A percentile compares a stretch with the other conserved stretches of the same genome.
Evolutionary conservation across 1,140 invertebrate species (phyloP).

Genomic region (Atopsyche davidsoni): DNA sequence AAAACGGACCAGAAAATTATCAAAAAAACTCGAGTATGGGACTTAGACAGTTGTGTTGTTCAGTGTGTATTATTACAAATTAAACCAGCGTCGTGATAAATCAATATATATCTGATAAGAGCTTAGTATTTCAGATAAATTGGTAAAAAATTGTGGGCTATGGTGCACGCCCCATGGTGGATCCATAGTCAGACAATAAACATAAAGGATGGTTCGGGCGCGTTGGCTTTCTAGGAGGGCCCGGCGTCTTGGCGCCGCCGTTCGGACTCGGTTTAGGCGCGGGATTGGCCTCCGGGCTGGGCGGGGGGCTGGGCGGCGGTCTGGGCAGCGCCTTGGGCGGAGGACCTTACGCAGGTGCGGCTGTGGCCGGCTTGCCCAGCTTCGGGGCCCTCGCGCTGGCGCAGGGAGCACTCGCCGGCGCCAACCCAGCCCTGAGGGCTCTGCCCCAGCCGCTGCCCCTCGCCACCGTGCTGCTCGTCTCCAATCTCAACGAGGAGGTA

Average conservation of each 20-base stretch:
- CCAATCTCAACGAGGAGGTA: slow-evolving; percentile 90
- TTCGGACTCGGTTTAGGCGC: slow-evolving; percentile 61
- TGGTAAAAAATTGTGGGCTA: too few species aligned
- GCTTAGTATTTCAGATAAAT: too few species aligned
- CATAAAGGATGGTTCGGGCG: slow-evolving; percentile 8
- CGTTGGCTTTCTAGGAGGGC: slow-evolving; percentile 52
- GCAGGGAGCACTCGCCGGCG: slow-evolving; percentile 52
- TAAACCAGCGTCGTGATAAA: too few species aligned
- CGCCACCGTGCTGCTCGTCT: slow-evolving; percentile 80
- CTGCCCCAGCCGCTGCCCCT: slow-evolving; percentile 53
- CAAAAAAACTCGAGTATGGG: too few species aligned
- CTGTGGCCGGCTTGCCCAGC: slow-evolving; percentile 62
- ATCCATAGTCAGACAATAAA: slow-evolving; percentile 11
- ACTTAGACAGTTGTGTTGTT: too few species aligned
- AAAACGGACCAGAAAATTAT: too few species aligned
- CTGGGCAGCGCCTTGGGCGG: slow-evolving; percentile 63
- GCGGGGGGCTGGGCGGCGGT: slow-evolving; percentile 55
- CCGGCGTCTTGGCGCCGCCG: slow-evolving; percentile 76
- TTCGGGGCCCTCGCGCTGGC: slow-evolving; percentile 67
- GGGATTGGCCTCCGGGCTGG: slow-evolving; percentile 77
- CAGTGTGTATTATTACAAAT: too few species aligned
- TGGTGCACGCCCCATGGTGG: too few species aligned
- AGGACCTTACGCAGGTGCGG: slow-evolving; percentile 57
- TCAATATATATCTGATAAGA: too few species aligned
- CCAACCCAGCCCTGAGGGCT: slow-evolving; percentile 54